Evolutionary conservation across 1,140 invertebrate genomes (phyloP).

Genomic region (Cydia amplana): DNA sequence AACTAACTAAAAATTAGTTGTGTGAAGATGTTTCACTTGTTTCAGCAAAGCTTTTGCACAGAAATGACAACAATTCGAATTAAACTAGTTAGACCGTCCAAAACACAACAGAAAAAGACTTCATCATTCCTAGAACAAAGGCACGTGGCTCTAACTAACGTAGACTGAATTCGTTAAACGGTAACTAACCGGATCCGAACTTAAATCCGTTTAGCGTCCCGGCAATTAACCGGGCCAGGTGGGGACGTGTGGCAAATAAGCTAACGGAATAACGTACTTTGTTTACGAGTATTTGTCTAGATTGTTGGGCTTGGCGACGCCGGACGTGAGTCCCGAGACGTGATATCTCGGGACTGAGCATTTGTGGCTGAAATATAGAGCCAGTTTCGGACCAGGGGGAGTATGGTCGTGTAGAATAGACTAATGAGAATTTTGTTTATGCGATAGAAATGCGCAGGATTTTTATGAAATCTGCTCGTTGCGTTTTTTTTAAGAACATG

Average conservation of each 20-base stretch:
- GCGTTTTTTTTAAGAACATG: too few relatives aligned
- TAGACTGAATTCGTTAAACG: slow-evolving; percentile 59
- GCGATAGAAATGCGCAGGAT: neutral
- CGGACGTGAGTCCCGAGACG: slow-evolving; percentile 7
- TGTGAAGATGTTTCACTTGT: neutral
- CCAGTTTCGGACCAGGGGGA: neutral
- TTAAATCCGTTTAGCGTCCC: slow-evolving; percentile 61
- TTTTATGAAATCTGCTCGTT: neutral
- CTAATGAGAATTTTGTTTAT: neutral
- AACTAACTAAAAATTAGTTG: neutral
- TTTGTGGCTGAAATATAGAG: slow-evolving; percentile 2
- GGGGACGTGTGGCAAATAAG: slow-evolving; percentile 54
- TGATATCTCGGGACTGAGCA: neutral
- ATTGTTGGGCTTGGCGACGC: slow-evolving; percentile 10
- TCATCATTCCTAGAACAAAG: slow-evolving; percentile 9
- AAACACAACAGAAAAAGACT: slow-evolving; percentile 12
- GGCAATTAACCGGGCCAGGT: slow-evolving; percentile 54
- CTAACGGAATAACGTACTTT: slow-evolving; percentile 31
- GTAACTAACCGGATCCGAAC: slow-evolving; percentile 60
- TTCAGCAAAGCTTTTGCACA: neutral
- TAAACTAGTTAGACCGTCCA: slow-evolving; percentile 6
- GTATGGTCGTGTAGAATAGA: neutral
- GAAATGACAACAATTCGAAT: slow-evolving; percentile 5
- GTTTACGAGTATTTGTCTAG: slow-evolving; percentile 27
- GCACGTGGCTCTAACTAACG: slow-evolving; percentile 39